A percentile compares a stretch with the other conserved stretches of the same genome.
Conservation (phyloP, 2,113 vertebrate genomes). For the Sinosuthora webbiana region DNA sequence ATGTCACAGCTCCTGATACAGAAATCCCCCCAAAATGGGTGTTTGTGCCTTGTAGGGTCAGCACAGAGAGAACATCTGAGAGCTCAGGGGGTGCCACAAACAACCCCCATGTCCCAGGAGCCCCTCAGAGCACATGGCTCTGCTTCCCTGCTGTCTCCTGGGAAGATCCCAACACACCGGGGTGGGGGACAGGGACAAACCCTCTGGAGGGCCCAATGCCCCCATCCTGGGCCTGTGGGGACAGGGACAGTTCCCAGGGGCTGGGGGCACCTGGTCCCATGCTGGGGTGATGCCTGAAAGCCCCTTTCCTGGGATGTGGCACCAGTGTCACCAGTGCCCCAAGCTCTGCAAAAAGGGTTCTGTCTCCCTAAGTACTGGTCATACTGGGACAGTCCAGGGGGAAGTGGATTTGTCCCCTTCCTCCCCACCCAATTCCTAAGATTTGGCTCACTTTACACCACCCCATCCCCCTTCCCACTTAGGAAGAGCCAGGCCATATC, state of each 20-base stretch:
- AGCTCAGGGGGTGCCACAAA: background rate
- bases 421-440: background rate
- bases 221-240: background rate
- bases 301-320: background rate
- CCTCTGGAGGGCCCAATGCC: accelerated
- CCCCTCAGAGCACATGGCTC: accelerated
- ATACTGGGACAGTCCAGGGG: background rate
- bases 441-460: background rate
- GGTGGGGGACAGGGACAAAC: background rate
- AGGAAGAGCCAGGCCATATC: background rate
- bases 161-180: background rate
- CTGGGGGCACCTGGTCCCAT: accelerated
- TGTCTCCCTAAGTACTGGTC: accelerated
- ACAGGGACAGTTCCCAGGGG: background rate
- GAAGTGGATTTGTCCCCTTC: background rate
- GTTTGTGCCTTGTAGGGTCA: background rate
- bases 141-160: background rate
- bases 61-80: accelerated
- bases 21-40: accelerated
- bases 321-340: accelerated
- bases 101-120: accelerated
- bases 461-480: background rate
- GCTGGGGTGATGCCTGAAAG: background rate
- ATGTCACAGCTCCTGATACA: background rate
- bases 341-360: background rate